Conservation (phyloP, 2,113 vertebrate genomes). For the Pollimyrus isidori region DNA sequence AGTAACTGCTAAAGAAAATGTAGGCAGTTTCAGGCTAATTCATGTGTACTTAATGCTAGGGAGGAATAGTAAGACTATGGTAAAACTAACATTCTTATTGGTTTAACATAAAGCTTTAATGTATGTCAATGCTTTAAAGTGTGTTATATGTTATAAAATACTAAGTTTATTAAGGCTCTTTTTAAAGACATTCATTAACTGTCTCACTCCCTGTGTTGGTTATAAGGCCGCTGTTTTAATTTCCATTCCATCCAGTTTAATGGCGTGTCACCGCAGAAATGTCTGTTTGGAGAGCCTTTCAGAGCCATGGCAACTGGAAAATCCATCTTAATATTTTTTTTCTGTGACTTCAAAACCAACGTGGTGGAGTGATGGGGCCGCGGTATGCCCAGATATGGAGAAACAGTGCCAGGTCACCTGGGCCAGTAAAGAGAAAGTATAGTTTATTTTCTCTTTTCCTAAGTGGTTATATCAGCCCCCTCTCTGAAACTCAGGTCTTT, state of each 20-base stretch:
- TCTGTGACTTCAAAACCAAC: slow-evolving; percentile 7
- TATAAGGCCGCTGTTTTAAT: slow-evolving; percentile 16
- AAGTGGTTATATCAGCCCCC: background rate
- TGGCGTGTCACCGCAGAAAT: slow-evolving; percentile 20
- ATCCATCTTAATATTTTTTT: slow-evolving; percentile 25
- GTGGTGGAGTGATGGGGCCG: slow-evolving; percentile 4
- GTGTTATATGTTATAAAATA: background rate
- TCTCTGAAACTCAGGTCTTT: background rate
- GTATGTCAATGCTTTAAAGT: background rate
- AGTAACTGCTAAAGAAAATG: background rate
- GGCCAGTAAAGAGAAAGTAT: background rate
- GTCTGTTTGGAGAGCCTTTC: slow-evolving; percentile 27
- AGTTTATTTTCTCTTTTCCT: background rate
- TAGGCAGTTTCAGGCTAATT: background rate
- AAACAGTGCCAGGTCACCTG: background rate
- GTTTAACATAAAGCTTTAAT: background rate
- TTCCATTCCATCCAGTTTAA: slow-evolving; percentile 22
- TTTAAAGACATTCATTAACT: background rate
- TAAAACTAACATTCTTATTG: background rate
- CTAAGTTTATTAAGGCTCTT: background rate
- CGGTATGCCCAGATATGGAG: background rate
- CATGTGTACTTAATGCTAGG: background rate
- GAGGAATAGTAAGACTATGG: background rate
- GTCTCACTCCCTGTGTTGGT: background rate
- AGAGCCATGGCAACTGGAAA: slow-evolving; percentile 41